phyloP scores from a whole-genome alignment of 2,797 vertebrate genomes.

The Sparus aurata region DNA sequence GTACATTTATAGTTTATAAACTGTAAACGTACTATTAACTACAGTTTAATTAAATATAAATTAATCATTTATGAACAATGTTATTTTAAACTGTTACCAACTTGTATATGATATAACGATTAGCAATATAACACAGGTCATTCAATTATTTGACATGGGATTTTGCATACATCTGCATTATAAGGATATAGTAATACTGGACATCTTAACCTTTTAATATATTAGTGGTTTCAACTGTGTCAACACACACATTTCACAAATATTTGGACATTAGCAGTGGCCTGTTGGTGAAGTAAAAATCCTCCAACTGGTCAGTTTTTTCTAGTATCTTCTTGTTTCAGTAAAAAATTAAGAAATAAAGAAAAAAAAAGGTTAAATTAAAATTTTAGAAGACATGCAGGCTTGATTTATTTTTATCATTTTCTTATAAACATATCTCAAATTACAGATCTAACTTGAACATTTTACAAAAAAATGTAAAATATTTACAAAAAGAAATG shows the following conservation, averaged over 20 bases:
- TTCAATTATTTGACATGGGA: not conserved
- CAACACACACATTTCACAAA: not conserved
- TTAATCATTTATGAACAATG: too few species aligned
- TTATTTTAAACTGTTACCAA: too few species aligned
- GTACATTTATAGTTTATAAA: too few species aligned
- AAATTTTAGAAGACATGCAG: too few species aligned
- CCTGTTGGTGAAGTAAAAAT: too few species aligned
- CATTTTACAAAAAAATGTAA: not conserved
- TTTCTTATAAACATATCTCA: not conserved
- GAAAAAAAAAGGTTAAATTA: not conserved
- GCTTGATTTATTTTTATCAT: not conserved
- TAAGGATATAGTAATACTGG: not conserved
- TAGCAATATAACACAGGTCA: not conserved
- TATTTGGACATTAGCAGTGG: not conserved
- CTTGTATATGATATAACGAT: not conserved
- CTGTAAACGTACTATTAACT: too few species aligned
- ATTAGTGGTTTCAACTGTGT: not conserved
- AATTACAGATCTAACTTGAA: not conserved
- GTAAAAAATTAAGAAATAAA: not conserved
- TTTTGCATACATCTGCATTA: not conserved
- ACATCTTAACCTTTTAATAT: not conserved
- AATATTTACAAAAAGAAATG: not conserved
- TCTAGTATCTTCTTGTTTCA: too few species aligned
- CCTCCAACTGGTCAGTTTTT: too few species aligned
- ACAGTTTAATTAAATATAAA: too few species aligned